These are phyloP conservation scores for Labeo calbasu DNA, from an alignment of 2,797 vertebrate species.

Conservation along the genomic window DNA sequence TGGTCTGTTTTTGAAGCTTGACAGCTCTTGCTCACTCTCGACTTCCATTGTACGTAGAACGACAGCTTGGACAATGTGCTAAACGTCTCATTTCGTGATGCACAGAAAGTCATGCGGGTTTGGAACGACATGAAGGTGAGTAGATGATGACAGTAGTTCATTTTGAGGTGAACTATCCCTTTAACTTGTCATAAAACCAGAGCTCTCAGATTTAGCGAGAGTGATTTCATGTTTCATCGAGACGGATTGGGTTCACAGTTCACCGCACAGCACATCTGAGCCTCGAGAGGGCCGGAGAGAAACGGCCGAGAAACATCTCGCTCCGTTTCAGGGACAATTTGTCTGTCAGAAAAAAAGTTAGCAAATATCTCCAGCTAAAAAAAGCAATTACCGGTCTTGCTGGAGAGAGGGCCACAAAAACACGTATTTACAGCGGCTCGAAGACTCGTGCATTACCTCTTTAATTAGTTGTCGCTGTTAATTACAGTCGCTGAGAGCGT, in stretches of 20 bases:
- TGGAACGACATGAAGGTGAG: neutral
- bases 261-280: slow-evolving; percentile 19
- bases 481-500: slow-evolving; percentile 50
- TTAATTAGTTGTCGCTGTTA: slow-evolving; percentile 58
- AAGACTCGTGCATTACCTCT: slow-evolving; percentile 35
- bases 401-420: neutral
- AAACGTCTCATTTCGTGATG: neutral
- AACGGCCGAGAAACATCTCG: neutral
- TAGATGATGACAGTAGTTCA: slow-evolving; percentile 19
- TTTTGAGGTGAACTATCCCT: slow-evolving; percentile 23
- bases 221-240: slow-evolving; percentile 23
- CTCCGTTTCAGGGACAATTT: slow-evolving; percentile 18
- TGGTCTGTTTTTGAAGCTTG: neutral
- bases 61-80: neutral
- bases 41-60: neutral
- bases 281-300: slow-evolving; percentile 10
- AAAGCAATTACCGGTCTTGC: neutral
- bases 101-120: neutral
- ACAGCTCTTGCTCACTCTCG: neutral
- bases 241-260: slow-evolving; percentile 24
- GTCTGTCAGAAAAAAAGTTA: slow-evolving; percentile 13
- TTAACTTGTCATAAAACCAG: slow-evolving; percentile 24
- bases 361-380: neutral
- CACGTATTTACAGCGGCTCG: slow-evolving; percentile 9
- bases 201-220: neutral